Evolutionary conservation across 2,797 vertebrate genomes (phyloP).

Genomic region (Carapus acus): DNA sequence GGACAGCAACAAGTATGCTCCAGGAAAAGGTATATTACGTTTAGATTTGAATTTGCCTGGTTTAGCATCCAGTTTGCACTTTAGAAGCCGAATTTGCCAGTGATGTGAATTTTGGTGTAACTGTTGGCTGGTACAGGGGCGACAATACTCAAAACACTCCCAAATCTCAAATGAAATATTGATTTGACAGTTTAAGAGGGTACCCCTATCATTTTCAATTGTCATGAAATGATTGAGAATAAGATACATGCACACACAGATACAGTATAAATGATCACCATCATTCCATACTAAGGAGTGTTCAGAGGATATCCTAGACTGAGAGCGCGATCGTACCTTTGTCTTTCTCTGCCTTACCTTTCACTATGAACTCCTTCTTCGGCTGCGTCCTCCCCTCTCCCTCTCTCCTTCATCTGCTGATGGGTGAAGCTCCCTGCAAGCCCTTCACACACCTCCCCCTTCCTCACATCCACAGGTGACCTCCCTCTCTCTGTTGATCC

Average conservation of each 20-base stretch:
- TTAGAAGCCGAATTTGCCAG: background rate
- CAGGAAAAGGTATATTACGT: background rate
- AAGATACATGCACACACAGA: constrained; percentile 2
- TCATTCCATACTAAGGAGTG: background rate
- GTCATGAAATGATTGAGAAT: too few species aligned
- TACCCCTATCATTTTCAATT: too few species aligned
- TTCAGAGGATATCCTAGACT: background rate
- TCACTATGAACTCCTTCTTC: constrained; percentile 13
- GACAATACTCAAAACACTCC: too few species aligned
- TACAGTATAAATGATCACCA: background rate
- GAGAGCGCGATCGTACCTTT: constrained; percentile 3
- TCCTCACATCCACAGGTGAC: constrained; percentile 63
- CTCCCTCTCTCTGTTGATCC: constrained; percentile 27
- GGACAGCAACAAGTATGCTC: too few species aligned
- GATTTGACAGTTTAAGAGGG: too few species aligned
- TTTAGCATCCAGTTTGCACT: background rate
- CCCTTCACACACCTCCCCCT: constrained; percentile 30
- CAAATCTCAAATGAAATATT: too few species aligned
- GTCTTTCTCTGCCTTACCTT: constrained; percentile 37
- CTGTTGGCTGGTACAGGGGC: too few species aligned
- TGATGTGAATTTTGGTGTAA: too few species aligned
- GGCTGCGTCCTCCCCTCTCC: background rate
- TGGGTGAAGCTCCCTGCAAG: constrained; percentile 27
- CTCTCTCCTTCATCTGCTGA: constrained; percentile 8
- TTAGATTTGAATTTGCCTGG: constrained; percentile 3